These are phyloP conservation scores for Holothuria scabra DNA, from an alignment of 53 echinoderm and acorn worm species.

Conservation along the genomic window DNA sequence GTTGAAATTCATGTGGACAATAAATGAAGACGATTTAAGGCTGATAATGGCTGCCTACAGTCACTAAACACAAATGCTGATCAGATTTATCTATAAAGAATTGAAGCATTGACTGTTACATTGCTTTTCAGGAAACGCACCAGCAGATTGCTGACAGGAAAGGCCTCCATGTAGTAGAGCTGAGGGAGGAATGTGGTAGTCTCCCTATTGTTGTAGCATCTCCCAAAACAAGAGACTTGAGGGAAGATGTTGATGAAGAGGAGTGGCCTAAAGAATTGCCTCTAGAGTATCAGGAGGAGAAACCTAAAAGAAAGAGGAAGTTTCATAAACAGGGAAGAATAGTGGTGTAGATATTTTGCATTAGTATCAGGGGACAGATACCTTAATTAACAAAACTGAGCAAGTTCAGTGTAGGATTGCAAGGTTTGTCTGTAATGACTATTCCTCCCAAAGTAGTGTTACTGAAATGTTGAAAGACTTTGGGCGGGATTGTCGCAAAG, in stretches of 20 bases:
- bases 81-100: too few species aligned
- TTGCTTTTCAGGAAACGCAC: conserved; percentile 78
- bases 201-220: conserved; percentile 91
- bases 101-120: not conserved
- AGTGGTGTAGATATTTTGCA: conserved; percentile 60
- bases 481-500: too few species aligned
- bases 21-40: too few species aligned
- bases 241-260: conserved; percentile 70
- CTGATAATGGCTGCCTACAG: too few species aligned
- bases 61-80: too few species aligned
- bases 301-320: conserved; percentile 56
- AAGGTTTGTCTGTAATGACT: too few species aligned
- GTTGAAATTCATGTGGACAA: too few species aligned
- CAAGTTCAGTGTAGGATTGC: too few species aligned
- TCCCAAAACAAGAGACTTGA: conserved; percentile 55
- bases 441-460: too few species aligned
- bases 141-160: conserved; percentile 95
- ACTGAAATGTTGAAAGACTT: too few species aligned
- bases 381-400: too few species aligned
- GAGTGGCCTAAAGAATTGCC: conserved; percentile 95
- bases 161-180: conserved; percentile 89
- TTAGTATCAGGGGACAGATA: too few species aligned
- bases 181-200: conserved; percentile 75
- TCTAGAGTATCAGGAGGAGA: conserved; percentile 86
- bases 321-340: not conserved